Conservation (phyloP, 2,888 invertebrate genomes). For the Scaptomyza reducta region DNA sequence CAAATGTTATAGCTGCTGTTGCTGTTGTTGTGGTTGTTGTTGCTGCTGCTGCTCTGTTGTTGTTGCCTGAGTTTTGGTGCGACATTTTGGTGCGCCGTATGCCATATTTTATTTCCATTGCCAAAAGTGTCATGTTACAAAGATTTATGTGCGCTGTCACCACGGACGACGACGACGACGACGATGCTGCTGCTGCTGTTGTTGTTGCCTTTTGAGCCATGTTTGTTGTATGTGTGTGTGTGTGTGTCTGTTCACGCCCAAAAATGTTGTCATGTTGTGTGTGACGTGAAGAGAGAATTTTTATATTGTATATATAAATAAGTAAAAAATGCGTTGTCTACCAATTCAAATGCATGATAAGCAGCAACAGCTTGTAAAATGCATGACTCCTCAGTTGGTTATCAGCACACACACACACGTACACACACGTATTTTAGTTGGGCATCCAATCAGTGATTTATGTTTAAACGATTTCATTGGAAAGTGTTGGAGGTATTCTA, state of each 20-base stretch:
- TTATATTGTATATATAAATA: conserved; percentile 52
- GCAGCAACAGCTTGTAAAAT: conserved; percentile 44
- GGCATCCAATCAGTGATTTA: conserved; percentile 65
- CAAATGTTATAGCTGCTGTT: too few species aligned
- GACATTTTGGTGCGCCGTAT: conserved; percentile 80
- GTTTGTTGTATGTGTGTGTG: conserved; percentile 39
- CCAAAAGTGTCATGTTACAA: conserved; percentile 84
- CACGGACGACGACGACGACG: conserved; percentile 52
- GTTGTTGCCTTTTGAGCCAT: conserved; percentile 64
- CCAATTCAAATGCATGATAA: conserved; percentile 72
- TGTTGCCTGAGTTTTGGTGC: conserved; percentile 66
- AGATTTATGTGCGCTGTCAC: conserved; percentile 83
- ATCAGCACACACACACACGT: conserved; percentile 49
- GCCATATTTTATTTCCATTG: conserved; percentile 84
- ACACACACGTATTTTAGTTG: conserved; percentile 26
- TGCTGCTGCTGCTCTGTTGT: conserved; percentile 27
- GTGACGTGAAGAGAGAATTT: conserved; percentile 57
- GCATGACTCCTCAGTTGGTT: conserved; percentile 57
- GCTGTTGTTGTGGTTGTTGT: conserved; percentile 25
- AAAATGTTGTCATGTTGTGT: conserved; percentile 76
- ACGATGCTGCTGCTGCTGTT: conserved; percentile 8
- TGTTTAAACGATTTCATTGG: conserved; percentile 56
- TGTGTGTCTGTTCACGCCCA: conserved; percentile 66
- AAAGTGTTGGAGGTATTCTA: conserved; percentile 49
- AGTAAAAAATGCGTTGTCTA: conserved; percentile 61